These are phyloP conservation scores for Montipora capitata DNA, from an alignment of 92 coral and sea anemone genomes.

Conservation along the genomic window DNA sequence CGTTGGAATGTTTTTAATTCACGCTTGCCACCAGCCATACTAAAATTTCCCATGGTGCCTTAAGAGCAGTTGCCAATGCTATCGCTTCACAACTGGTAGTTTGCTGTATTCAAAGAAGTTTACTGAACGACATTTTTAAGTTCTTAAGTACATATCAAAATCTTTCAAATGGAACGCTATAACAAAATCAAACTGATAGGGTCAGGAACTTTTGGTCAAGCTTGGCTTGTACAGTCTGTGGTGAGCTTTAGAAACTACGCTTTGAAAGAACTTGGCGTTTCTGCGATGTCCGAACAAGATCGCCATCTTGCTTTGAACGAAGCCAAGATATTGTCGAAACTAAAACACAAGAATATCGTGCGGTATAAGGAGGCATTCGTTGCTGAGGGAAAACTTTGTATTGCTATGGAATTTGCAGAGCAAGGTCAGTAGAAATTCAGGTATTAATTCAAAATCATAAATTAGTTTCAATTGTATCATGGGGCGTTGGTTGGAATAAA, in stretches of 20 bases:
- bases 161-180: slow-evolving; percentile 83
- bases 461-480: too few relatives aligned
- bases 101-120: too few relatives aligned
- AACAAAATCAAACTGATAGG: slow-evolving; percentile 87
- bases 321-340: slow-evolving; percentile 91
- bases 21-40: too few relatives aligned
- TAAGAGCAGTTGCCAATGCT: too few relatives aligned
- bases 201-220: slow-evolving; percentile 94
- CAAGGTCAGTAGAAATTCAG: slow-evolving; percentile 69
- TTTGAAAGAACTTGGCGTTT: slow-evolving; percentile 85
- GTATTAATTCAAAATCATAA: too few relatives aligned
- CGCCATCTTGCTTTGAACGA: slow-evolving; percentile 95
- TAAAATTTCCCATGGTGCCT: too few relatives aligned
- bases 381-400: slow-evolving; percentile 79
- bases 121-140: too few relatives aligned
- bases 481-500: too few relatives aligned
- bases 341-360: slow-evolving; percentile 93
- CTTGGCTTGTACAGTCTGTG: slow-evolving; percentile 91
- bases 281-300: slow-evolving; percentile 79
- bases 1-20: too few relatives aligned
- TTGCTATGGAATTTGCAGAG: slow-evolving; percentile 97
- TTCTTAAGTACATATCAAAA: too few relatives aligned
- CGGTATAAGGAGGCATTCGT: slow-evolving; percentile 95
- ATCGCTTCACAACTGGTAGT: too few relatives aligned
- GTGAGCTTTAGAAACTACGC: slow-evolving; percentile 86